Evolutionary conservation across 2,888 invertebrate species (phyloP), one percentile per base, ranked within the genome.

Genomic region (Antitype chi): DNA sequence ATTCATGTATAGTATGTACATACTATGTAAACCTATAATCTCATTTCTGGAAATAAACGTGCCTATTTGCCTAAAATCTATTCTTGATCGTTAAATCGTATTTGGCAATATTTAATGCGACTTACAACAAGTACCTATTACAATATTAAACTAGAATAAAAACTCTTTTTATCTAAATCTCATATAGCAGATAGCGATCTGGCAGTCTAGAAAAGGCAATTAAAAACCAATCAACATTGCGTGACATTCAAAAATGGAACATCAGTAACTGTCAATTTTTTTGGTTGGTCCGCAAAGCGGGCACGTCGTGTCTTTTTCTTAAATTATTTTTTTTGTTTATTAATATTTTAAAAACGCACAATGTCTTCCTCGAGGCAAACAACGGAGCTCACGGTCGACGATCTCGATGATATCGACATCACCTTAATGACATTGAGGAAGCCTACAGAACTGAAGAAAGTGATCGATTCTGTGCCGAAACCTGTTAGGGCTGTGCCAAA

Each of bases 401-500:
- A 94, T 75, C 43, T 93, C 59, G 75, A 89, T 11, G 91, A 95
- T 52, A 89, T 95, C 11, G 93, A 94, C 67, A 94, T 91, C 60
- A 94, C 94, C 11, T 90, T 96, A 82, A 89, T 97, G 94, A 96
- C 95, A 2, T 89, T 96, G 49, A 91, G 96, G 66, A 96, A 96
- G 81, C 96, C 96, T 0, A 96, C 96, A 0, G 94, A 95, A 23
- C 82, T 97, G 87, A 95, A 95, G 88, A 96, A 95, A 92, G 94
- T 97, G 25, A 93, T 96, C 38, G 95, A 96, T 81, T 94, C 95
- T 0, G 92, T 97, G 66, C 96, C 97, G 5, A 96, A 96, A 81
- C 97, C 97, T 0, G 78, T 91, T 60, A 90, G 95, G 47, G 93
- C 96, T 3, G 95, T 97, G 4, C 97, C 97, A 2, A 95, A 95